These are phyloP conservation scores for Romanogobio albipinnatus DNA, from an alignment of 2,113 vertebrate species.

Conservation along the genomic window DNA sequence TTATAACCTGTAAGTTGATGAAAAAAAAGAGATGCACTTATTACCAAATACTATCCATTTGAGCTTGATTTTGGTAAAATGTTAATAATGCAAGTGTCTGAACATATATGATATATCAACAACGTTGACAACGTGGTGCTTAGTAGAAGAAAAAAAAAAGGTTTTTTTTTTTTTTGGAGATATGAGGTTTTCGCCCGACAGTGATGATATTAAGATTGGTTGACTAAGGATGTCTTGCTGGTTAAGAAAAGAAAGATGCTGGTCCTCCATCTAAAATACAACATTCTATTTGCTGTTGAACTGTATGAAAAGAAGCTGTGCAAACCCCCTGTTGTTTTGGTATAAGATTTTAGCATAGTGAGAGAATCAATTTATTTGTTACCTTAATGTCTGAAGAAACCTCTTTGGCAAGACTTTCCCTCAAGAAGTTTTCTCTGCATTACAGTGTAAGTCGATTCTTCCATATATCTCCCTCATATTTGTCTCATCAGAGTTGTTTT, in stretches of 20 bases:
- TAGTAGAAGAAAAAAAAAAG: too few relatives aligned
- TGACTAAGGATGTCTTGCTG: too few relatives aligned
- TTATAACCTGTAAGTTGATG: too few relatives aligned
- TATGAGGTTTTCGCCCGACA: too few relatives aligned
- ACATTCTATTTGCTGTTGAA: neutral
- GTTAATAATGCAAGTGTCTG: too few relatives aligned
- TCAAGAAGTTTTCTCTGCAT: neutral
- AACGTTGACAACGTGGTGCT: too few relatives aligned
- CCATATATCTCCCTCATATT: neutral
- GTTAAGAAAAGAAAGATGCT: neutral
- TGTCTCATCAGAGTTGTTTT: constrained; percentile 18
- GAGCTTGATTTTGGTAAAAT: too few relatives aligned
- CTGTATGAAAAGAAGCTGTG: neutral
- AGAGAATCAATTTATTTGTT: constrained; percentile 4
- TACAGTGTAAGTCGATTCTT: neutral
- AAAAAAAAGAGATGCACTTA: too few relatives aligned
- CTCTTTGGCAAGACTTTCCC: constrained; percentile 4
- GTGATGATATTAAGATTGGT: too few relatives aligned
- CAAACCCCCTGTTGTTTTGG: neutral
- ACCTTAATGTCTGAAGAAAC: neutral
- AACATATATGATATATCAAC: too few relatives aligned
- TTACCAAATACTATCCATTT: too few relatives aligned
- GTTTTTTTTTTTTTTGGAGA: too few relatives aligned
- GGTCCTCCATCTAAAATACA: neutral
- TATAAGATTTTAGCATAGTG: neutral